phyloP scores from a whole-genome alignment of 2,797 vertebrate genomes.

The Acanthurus leucopareius region DNA sequence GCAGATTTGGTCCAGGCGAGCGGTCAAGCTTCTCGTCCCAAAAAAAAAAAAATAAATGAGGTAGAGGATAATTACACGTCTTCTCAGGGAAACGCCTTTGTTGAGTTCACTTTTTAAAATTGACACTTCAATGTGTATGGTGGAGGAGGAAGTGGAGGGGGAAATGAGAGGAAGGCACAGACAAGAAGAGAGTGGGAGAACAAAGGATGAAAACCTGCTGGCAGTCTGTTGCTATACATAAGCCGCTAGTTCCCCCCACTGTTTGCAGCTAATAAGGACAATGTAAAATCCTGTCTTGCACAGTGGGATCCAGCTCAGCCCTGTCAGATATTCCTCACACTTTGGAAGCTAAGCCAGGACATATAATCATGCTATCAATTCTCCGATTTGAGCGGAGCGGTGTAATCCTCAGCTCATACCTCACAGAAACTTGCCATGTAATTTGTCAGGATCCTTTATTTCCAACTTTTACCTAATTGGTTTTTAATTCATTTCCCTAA shows the following conservation, averaged over 20 bases:
- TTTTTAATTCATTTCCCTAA: slow-evolving; percentile 76
- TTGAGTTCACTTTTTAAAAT: slow-evolving; percentile 45
- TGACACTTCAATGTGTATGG: slow-evolving; percentile 33
- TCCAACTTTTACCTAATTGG: slow-evolving; percentile 61
- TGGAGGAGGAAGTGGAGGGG: slow-evolving; percentile 40
- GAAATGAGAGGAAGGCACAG: slow-evolving; percentile 38
- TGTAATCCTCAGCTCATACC: slow-evolving; percentile 46
- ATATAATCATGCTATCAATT: slow-evolving; percentile 69
- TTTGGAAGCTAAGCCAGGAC: slow-evolving; percentile 61
- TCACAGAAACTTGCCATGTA: slow-evolving; percentile 44
- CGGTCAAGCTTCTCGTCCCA: slow-evolving; percentile 12
- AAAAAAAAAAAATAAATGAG: slow-evolving; percentile 1
- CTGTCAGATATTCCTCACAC: slow-evolving; percentile 64
- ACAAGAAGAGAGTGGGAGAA: slow-evolving; percentile 47
- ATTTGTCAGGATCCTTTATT: slow-evolving; percentile 49
- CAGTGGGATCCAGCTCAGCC: slow-evolving; percentile 72
- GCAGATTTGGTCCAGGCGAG: slow-evolving; percentile 48
- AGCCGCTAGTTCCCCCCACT: slow-evolving; percentile 71
- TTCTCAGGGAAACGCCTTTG: slow-evolving; percentile 54
- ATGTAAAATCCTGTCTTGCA: slow-evolving; percentile 70
- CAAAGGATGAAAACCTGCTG: slow-evolving; percentile 66
- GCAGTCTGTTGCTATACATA: slow-evolving; percentile 69
- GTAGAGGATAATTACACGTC: slow-evolving; percentile 57
- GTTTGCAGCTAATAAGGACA: slow-evolving; percentile 81
- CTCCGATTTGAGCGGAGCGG: slow-evolving; percentile 43